Evolutionary conservation across 2,888 invertebrate genomes (phyloP).

Genomic region (Silvanus unidentatus): DNA sequence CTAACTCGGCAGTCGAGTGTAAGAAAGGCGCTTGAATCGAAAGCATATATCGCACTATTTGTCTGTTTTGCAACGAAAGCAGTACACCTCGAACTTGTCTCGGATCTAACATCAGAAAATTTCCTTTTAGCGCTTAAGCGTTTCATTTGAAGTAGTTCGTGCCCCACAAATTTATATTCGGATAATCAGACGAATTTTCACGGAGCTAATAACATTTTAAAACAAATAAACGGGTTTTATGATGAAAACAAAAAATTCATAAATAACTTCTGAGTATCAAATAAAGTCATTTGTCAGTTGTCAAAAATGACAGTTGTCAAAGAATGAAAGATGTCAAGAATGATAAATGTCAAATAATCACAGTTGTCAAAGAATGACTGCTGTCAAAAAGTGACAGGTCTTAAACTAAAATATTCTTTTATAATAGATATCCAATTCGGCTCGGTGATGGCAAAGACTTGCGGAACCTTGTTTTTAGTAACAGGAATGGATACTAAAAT

Average conservation of each 20-base stretch:
- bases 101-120: background rate
- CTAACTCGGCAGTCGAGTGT: constrained; percentile 2
- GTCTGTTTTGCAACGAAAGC: constrained; percentile 10
- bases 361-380: too few species aligned
- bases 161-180: background rate
- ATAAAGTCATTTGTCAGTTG: constrained; percentile 17
- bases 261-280: background rate
- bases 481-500: too few species aligned
- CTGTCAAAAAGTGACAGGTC: too few species aligned
- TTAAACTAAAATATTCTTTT: too few species aligned
- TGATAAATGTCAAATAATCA: too few species aligned
- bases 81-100: background rate
- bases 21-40: background rate
- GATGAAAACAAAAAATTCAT: too few species aligned
- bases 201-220: background rate
- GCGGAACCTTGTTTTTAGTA: too few species aligned
- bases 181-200: background rate
- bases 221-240: too few species aligned
- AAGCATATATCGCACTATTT: constrained; percentile 10
- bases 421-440: too few species aligned
- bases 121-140: background rate
- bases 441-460: too few species aligned
- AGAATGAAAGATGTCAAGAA: too few species aligned
- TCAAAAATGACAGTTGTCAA: too few species aligned
- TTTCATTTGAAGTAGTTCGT: background rate